phyloP scores from a whole-genome alignment of 1,140 invertebrate genomes.

The Coptotermes formosanus region DNA sequence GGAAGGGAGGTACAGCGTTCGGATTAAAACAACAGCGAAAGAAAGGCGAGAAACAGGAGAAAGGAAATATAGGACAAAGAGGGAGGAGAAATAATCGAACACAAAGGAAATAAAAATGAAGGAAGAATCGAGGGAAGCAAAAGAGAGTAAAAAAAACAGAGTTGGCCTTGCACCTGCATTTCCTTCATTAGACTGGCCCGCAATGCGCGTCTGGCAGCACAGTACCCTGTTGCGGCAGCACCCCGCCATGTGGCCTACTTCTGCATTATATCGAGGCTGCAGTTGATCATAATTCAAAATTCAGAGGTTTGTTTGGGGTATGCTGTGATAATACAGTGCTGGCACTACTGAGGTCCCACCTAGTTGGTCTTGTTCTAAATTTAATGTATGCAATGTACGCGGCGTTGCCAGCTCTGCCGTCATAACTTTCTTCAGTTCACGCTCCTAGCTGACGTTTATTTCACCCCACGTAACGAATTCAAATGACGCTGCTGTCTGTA shows the following conservation, averaged over 20 bases:
- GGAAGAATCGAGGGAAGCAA: neutral
- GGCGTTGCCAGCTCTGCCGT: neutral
- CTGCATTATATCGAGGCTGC: no score
- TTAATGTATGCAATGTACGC: conserved; percentile 12
- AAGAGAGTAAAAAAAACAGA: neutral
- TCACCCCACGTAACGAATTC: no score
- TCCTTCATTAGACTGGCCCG: no score
- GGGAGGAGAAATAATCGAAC: neutral
- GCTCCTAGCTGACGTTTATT: neutral
- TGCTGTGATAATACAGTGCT: conserved; percentile 1
- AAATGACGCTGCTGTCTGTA: no score
- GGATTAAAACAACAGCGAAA: no score
- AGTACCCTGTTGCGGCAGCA: no score
- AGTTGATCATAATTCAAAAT: conserved; percentile 8
- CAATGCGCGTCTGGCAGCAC: no score
- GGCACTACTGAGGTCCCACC: neutral
- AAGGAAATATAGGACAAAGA: neutral
- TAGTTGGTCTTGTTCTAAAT: conserved; percentile 12
- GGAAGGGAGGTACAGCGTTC: no score
- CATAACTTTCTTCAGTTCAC: neutral
- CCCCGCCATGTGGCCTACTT: no score
- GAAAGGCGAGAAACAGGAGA: no score
- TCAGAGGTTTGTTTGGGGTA: neutral
- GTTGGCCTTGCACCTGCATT: no score
- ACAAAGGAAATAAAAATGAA: neutral